Evolutionary conservation across 1,140 invertebrate species (phyloP), one percentile per base, ranked within the genome.

Genomic region (Yoshiicerus persimilis): DNA sequence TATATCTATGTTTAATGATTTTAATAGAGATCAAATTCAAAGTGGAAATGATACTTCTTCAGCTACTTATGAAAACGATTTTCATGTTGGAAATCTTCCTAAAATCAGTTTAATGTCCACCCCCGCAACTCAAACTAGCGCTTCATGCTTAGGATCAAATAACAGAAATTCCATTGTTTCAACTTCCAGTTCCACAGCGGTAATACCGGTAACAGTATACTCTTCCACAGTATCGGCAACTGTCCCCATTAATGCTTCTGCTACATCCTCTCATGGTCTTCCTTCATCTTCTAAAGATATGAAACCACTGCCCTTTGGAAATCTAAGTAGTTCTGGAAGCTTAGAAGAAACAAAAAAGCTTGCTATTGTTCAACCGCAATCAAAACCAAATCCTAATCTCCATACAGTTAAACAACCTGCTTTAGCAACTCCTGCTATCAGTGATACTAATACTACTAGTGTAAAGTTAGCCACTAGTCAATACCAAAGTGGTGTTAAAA

Each of bases 1-100:
- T 10, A 95, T 95, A 56, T 94, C 94, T 0, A 94, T 95, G 91
- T 95, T 95, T 90, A 95, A 95, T 88, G 39, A 41, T 20, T 80
- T 80, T 34, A 80, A 80, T 23, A 80, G 32, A 32, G 75, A 80
- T 9, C 75, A 80, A 80, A 80, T 80, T 16, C 30, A 34, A 20
- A 34, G 34, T 11, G n/a, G 13, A 10, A 38, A 2, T 34, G 30
- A 11, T 5, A 1, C 34, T 20, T 4, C 75, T 38, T 34, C 75
- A 5, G 16, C 4, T n/a, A 0, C 75, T 8, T 9, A 16, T 36
- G 75, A 38, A 36, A 36, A n/a, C n/a, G n/a, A n/a, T n/a, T 23
- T 38, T 9, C 30, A 8, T 2, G 4, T 10, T 5, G 4, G 9
- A 32, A 80, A 36, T 16, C 75, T 36, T 66, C 62, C 20, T n/a